Base-by-base conservation (phyloP, 2,113 vertebrate species). In the Festucalex cinctus region DNA sequence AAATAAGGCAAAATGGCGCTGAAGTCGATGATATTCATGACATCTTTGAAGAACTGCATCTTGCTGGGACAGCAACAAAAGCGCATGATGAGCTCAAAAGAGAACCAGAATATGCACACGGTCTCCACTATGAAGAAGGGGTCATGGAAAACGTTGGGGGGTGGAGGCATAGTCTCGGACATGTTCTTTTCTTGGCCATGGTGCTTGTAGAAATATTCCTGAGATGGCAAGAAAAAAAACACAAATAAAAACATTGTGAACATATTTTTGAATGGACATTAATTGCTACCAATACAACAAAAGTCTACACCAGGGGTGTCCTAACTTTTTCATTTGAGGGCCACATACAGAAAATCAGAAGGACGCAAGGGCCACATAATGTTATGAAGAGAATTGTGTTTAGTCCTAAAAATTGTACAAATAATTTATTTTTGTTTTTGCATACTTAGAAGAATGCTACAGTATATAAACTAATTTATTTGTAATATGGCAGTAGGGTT, bases 11-110 rank as follows among this genome's bases (percentile, higher is more conserved):
- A 69, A 77, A 96, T 96, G 75, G 94, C 94, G 20, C 91, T 85
- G 36, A 94, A 91, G 70, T 96, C 95, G 13, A 96, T 95, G 74
- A 95, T 89, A 85, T 96, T 96, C 94, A 96, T 96, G 80, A 95
- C 86, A 1, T 94, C 92, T 76, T 94, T 94, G 86, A 95, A 95
- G 88, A 96, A 96, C 46, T 67, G 70, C 0, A 75, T 63, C 68
- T 96, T 96, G 86, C 94, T 96, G 0, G 95, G 95, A 24, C 83
- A 87, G 60, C 89, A 83, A 0, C 77, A 0, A 14, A 96, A 91
- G 5, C 95, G 91, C 49, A 95, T 90, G 41, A 92, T n/a, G 9
- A 96, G 88, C 88, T 96, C 95, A 1, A 94, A 91, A 60, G 92
- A 94, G 83, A 96, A 96, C 95, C 95, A 96, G 58, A 91, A 94